phyloP scores from a whole-genome alignment of 2,888 invertebrate species.

The Dryocosmus kuriphilus region DNA sequence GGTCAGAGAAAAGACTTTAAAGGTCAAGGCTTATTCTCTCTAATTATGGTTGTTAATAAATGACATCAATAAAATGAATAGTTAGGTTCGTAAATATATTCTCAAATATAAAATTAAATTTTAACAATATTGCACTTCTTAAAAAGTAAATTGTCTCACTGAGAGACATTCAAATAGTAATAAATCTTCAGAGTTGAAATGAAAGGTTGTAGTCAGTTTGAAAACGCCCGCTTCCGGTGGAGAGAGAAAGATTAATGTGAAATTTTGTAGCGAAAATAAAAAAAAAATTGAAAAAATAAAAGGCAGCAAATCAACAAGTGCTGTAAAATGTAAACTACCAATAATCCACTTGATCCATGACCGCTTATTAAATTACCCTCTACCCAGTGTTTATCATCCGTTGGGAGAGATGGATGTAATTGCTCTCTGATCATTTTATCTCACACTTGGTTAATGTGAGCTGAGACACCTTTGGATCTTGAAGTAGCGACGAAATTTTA shows the following conservation, averaged over 20 bases:
- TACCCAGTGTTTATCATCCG: constrained; percentile 20
- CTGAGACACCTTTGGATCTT: not conserved
- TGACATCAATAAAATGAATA: no score
- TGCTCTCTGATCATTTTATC: constrained; percentile 28
- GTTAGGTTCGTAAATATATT: no score
- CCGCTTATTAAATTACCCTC: constrained; percentile 26
- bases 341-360: not conserved
- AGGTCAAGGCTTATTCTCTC: no score
- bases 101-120: no score
- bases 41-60: no score
- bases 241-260: not conserved
- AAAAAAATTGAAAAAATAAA: not conserved
- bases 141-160: no score
- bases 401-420: constrained; percentile 14
- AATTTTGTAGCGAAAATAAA: not conserved
- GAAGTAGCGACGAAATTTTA: constrained; percentile 5
- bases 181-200: no score
- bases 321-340: not conserved
- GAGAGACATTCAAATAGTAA: no score
- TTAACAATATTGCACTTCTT: no score
- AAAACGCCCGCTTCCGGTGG: not conserved
- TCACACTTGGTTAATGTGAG: constrained; percentile 17
- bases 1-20: no score
- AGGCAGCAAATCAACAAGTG: not conserved
- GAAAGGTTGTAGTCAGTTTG: not conserved